Evolutionary conservation across 2,797 vertebrate species (phyloP).

Genomic region (Crenuchus spilurus): DNA sequence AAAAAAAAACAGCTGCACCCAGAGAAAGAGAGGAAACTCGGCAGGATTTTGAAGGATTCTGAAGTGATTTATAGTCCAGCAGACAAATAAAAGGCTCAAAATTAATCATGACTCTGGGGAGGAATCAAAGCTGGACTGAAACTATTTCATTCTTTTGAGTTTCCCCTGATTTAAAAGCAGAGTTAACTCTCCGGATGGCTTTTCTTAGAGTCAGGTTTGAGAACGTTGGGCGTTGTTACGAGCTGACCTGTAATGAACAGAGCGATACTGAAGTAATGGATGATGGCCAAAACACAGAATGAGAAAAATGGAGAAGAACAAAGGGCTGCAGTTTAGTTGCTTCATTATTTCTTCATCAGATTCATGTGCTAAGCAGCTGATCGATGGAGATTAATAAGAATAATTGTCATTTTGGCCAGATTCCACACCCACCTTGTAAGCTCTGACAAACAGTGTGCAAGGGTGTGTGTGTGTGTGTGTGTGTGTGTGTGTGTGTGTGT

Average conservation of each 20-base stretch:
- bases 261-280: background rate
- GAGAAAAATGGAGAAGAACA: background rate
- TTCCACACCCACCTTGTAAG: constrained; percentile 75
- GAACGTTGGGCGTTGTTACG: constrained; percentile 62
- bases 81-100: constrained; percentile 63
- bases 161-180: constrained; percentile 72
- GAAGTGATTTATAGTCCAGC: constrained; percentile 65
- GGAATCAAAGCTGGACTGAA: constrained; percentile 49
- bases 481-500: constrained; percentile 7
- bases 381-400: constrained; percentile 91
- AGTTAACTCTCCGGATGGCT: constrained; percentile 51
- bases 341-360: constrained; percentile 83
- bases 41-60: constrained; percentile 60
- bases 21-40: constrained; percentile 78
- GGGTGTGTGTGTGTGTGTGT: background rate
- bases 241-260: background rate
- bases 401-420: constrained; percentile 86
- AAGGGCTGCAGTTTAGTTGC: constrained; percentile 60
- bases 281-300: constrained; percentile 33
- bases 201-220: constrained; percentile 61
- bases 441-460: constrained; percentile 47
- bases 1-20: constrained; percentile 49
- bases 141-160: constrained; percentile 69
- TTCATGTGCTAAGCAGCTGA: constrained; percentile 89
- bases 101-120: constrained; percentile 65